phyloP scores from a whole-genome alignment of 1,140 invertebrate species.

The Drosophila parabipectinata region DNA sequence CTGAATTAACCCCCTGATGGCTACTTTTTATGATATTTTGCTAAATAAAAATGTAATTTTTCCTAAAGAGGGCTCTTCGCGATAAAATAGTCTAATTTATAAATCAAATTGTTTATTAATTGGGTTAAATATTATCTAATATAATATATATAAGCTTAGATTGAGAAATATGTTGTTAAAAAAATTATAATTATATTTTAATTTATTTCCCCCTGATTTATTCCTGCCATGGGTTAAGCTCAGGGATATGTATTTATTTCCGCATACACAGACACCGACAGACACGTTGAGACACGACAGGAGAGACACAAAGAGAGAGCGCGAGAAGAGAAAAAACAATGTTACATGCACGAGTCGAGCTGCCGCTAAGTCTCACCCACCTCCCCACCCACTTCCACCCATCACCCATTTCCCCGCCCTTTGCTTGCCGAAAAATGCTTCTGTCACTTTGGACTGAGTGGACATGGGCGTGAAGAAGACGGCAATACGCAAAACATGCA shows the following conservation, averaged over 20 bases:
- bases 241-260: constrained; percentile 33
- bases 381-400: background rate
- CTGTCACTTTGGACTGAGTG: constrained; percentile 58
- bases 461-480: constrained; percentile 6
- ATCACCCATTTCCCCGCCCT: constrained; percentile 13
- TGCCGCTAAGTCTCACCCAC: constrained; percentile 24
- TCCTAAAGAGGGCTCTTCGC: background rate
- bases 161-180: too few species aligned
- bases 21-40: background rate
- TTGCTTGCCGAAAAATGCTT: constrained; percentile 50
- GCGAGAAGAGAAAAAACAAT: constrained; percentile 42
- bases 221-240: constrained; percentile 13
- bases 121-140: too few species aligned
- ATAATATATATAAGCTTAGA: too few species aligned
- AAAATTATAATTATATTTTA: background rate
- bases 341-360: constrained; percentile 40
- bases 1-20: constrained; percentile 21
- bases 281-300: background rate
- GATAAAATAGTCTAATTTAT: too few species aligned
- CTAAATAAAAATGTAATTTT: background rate
- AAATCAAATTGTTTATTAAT: too few species aligned
- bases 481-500: constrained; percentile 7
- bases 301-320: background rate
- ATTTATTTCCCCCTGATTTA: background rate
- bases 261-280: constrained; percentile 10